These are phyloP conservation scores for Drosophila watanabei DNA, from an alignment of 1,140 invertebrate species.

Conservation along the genomic window DNA sequence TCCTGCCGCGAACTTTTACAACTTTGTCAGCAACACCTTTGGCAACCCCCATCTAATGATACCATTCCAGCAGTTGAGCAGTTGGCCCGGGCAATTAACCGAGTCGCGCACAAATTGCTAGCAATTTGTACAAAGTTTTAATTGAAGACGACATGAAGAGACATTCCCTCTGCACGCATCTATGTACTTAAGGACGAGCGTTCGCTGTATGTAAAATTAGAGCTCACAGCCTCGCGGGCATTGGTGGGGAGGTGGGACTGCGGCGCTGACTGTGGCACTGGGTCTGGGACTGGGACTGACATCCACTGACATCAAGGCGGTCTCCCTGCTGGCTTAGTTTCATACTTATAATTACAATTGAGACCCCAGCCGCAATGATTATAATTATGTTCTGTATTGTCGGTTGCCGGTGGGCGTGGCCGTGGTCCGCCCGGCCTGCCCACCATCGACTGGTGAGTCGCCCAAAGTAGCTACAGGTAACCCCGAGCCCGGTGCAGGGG, in stretches of 20 bases:
- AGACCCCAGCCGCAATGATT: conserved; percentile 74
- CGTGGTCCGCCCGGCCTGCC: neutral
- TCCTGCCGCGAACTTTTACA: conserved; percentile 9
- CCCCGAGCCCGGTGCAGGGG: conserved; percentile 6
- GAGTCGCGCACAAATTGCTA: conserved; percentile 59
- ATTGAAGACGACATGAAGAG: conserved; percentile 76
- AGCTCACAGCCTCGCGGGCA: conserved; percentile 70
- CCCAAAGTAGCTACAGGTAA: conserved; percentile 72
- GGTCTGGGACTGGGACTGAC: neutral
- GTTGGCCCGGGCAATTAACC: conserved; percentile 67
- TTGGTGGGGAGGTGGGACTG: conserved; percentile 15
- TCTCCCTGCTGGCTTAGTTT: conserved; percentile 60
- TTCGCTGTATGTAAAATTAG: conserved; percentile 71
- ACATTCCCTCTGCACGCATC: conserved; percentile 49
- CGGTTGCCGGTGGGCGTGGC: conserved; percentile 17
- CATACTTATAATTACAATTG: conserved; percentile 79
- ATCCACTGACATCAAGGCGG: conserved; percentile 22
- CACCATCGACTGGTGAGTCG: neutral
- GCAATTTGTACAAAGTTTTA: conserved; percentile 81
- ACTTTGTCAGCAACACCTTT: conserved; percentile 26
- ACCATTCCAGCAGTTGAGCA: conserved; percentile 51
- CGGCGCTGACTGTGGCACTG: no score
- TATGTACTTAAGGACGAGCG: conserved; percentile 21
- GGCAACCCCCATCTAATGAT: conserved; percentile 21
- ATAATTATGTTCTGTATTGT: conserved; percentile 79